These are phyloP conservation scores for Astropecten irregularis DNA, from an alignment of 53 echinoderm and acorn worm species.

Conservation along the genomic window DNA sequence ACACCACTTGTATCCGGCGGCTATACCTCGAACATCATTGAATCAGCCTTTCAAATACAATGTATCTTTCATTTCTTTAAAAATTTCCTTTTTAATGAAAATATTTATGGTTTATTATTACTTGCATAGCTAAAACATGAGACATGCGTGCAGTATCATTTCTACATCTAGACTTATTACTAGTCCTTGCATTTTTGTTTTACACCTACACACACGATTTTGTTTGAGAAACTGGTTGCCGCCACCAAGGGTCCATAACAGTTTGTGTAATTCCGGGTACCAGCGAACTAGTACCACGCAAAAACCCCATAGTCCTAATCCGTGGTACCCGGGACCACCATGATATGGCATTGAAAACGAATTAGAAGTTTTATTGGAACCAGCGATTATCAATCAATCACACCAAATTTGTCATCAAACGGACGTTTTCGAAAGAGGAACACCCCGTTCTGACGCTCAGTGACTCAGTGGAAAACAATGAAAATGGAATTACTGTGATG, in stretches of 20 bases:
- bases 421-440: constrained; percentile 38
- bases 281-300: constrained; percentile 25
- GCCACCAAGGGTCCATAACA: neutral
- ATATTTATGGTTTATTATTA: no score
- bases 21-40: no score
- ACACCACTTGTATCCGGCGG: no score
- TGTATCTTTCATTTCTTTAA: no score
- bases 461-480: constrained; percentile 34
- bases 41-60: no score
- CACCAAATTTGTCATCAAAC: neutral
- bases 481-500: constrained; percentile 7
- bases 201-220: no score
- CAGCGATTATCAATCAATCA: constrained; percentile 34
- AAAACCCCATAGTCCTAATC: no score
- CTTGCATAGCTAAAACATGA: no score
- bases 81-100: no score
- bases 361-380: constrained; percentile 9
- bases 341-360: neutral
- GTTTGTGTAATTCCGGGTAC: neutral
- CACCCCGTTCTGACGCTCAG: constrained; percentile 27
- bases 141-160: no score
- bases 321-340: constrained; percentile 34
- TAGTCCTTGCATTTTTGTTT: no score
- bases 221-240: neutral
- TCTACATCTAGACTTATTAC: no score